phyloP scores from a whole-genome alignment of 1,140 invertebrate species.

The Gryllus bimaculatus region DNA sequence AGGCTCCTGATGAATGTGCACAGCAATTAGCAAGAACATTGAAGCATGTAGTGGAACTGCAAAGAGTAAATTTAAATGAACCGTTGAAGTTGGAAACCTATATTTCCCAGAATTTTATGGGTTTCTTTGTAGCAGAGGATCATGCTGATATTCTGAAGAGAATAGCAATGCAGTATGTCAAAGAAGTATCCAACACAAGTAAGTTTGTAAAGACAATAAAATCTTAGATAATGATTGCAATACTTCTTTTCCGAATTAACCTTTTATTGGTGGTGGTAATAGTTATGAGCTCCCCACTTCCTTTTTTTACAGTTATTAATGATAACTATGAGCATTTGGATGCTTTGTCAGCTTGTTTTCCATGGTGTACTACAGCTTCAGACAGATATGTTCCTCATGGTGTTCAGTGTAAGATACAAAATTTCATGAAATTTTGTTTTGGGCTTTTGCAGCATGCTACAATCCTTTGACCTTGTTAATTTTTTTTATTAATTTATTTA shows the following conservation, averaged over 20 bases:
- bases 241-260: no score
- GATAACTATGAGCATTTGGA: constrained; percentile 60
- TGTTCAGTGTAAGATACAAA: constrained; percentile 35
- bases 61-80: constrained; percentile 43
- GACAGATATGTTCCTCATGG: constrained; percentile 35
- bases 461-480: background rate
- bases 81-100: constrained; percentile 65
- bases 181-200: constrained; percentile 63
- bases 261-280: background rate
- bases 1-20: constrained; percentile 65
- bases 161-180: constrained; percentile 63
- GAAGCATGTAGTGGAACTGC: constrained; percentile 55
- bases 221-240: background rate
- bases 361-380: constrained; percentile 49
- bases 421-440: background rate
- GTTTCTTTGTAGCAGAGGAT: constrained; percentile 69
- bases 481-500: background rate
- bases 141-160: constrained; percentile 65
- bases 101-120: constrained; percentile 78
- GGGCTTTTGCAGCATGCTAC: background rate
- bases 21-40: constrained; percentile 51
- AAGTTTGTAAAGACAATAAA: constrained; percentile 35
- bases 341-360: constrained; percentile 56
- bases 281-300: background rate
- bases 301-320: constrained; percentile 36